These are phyloP conservation scores for Conopomorpha cramerella DNA, from an alignment of 1,140 invertebrate genomes.

Conservation along the genomic window DNA sequence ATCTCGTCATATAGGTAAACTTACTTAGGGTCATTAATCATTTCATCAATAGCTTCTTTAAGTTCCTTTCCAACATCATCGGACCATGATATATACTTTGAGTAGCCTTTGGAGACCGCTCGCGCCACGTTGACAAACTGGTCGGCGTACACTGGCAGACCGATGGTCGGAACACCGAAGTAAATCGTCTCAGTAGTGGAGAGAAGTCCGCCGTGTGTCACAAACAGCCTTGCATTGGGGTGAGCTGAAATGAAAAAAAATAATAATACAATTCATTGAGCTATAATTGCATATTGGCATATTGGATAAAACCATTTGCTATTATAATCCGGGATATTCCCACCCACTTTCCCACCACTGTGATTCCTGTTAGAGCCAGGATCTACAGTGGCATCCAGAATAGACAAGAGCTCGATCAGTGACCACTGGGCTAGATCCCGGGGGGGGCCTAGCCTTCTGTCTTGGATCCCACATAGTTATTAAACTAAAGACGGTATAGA, in stretches of 20 bases:
- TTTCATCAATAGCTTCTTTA: constrained; percentile 16
- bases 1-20: background rate
- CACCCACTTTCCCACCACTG: too few relatives aligned
- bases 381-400: too few relatives aligned
- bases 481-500: too few relatives aligned
- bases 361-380: too few relatives aligned
- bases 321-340: too few relatives aligned
- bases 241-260: constrained; percentile 62
- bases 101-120: constrained; percentile 6
- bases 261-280: background rate
- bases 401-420: too few relatives aligned
- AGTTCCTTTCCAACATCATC: constrained; percentile 9
- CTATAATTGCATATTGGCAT: background rate
- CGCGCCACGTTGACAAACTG: constrained; percentile 47
- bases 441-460: too few relatives aligned
- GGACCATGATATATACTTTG: constrained; percentile 7
- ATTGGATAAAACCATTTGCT: background rate
- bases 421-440: too few relatives aligned
- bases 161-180: constrained; percentile 65
- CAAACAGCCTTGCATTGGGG: constrained; percentile 63
- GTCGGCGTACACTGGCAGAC: constrained; percentile 67
- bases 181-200: constrained; percentile 67
- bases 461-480: too few relatives aligned
- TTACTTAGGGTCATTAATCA: constrained; percentile 21
- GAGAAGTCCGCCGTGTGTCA: constrained; percentile 69